A percentile compares a stretch with the other conserved stretches of the same genome.
Conservation (phyloP, 2,113 vertebrate species). For the Ammodytes dubius region DNA sequence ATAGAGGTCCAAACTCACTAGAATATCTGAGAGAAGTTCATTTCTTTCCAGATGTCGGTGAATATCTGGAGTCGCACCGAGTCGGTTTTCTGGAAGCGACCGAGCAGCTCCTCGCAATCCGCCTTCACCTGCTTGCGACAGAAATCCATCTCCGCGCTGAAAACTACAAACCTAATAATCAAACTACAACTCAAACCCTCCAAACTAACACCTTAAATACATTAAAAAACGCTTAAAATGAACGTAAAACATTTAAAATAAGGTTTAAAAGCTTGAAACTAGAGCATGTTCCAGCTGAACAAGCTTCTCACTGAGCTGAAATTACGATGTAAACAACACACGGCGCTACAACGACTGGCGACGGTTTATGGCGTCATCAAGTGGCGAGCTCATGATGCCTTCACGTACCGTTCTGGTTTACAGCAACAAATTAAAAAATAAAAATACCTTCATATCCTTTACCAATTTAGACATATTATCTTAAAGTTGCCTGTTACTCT, state of each 20-base stretch:
- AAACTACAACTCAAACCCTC: no score
- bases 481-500: no score
- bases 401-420: not conserved
- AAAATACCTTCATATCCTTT: no score
- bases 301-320: accelerated
- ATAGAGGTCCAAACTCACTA: slow-evolving; percentile 79
- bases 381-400: not conserved
- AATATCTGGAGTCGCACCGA: slow-evolving; percentile 93
- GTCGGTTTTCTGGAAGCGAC: slow-evolving; percentile 86
- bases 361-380: slow-evolving; percentile 36
- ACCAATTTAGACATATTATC: no score
- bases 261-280: no score
- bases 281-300: no score
- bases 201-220: no score
- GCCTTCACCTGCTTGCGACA: slow-evolving; percentile 71
- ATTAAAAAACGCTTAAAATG: no score
- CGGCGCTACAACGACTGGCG: slow-evolving; percentile 1
- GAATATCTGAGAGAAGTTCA: slow-evolving; percentile 90
- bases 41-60: slow-evolving; percentile 87
- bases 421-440: no score
- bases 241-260: no score
- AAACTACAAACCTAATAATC: no score
- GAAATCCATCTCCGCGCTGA: slow-evolving; percentile 43
- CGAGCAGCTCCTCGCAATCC: slow-evolving; percentile 90
- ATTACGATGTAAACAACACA: slow-evolving; percentile 21